phyloP scores from a whole-genome alignment of 2,797 vertebrate species.

The Anguilla obscura region DNA sequence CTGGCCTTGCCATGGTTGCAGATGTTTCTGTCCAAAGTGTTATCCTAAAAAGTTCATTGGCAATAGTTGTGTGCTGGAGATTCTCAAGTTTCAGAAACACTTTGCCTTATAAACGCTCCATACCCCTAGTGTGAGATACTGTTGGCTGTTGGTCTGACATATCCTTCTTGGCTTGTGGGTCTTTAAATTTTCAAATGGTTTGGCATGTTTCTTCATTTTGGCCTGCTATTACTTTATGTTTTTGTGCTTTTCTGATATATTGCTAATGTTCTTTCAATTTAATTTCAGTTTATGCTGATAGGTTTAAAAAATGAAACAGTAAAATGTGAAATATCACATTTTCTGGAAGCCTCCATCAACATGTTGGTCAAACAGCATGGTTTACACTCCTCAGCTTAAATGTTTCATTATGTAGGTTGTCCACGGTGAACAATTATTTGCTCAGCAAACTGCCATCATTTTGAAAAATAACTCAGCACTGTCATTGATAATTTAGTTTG shows the following conservation, averaged over 20 bases:
- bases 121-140: not conserved
- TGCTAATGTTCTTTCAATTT: not conserved
- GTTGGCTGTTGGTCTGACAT: not conserved
- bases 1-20: not conserved
- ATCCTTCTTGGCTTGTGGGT: not conserved
- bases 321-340: constrained; percentile 38
- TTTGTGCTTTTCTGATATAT: not conserved
- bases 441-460: constrained; percentile 45
- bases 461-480: constrained; percentile 42
- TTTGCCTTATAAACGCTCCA: not conserved
- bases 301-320: constrained; percentile 4
- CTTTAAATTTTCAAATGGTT: not conserved
- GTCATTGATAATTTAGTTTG: constrained; percentile 45
- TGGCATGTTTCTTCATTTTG: not conserved
- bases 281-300: not conserved
- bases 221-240: not conserved
- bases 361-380: constrained; percentile 30
- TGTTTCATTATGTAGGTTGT: constrained; percentile 39
- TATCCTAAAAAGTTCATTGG: constrained; percentile 23
- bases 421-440: constrained; percentile 33
- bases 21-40: constrained; percentile 34
- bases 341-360: constrained; percentile 39
- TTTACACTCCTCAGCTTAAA: constrained; percentile 42
- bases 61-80: not conserved
- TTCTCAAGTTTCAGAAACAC: not conserved